Base-by-base conservation (phyloP, 2,797 vertebrate species). In the Falco peregrinus region DNA sequence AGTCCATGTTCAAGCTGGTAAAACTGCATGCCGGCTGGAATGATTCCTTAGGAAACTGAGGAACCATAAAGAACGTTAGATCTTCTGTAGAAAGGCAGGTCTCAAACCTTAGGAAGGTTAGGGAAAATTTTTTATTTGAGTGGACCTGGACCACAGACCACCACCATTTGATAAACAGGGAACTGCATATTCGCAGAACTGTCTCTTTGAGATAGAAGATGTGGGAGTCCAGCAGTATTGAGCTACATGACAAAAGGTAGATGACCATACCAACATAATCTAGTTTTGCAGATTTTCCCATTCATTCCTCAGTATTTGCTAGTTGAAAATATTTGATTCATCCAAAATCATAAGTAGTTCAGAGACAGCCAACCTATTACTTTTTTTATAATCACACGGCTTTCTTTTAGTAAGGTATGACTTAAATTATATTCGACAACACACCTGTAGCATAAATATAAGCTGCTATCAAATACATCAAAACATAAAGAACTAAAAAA, bases 381-480 rank as follows among this genome's bases (percentile, higher is more conserved):
- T 59, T 59, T 76, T 76, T 75, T 82, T 47, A 41, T 14, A 69
- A 51, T 14, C 19, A 56, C 41, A 60, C 11, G 2, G 4, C 8
- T 4, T 2, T 47, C 67, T 73, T 85, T 60, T 48, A 39, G 11
- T 29, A 51, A 76, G 56, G 7, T 37, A 9, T 64, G 29, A 57
- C 25, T 59, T 91, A 24, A 53, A 65, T 47, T 47, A 41, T 53
- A 53, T 53, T 83, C 53, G 43, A 33, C 18, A 83, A 33, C 22
- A 41, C 35, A 10, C 18, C 51, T 76, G 37, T 24, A 82, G 45
- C 37, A 60, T 21, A 31, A 83, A 61, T 65, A 50, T 16, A 75
- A 64, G 3, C 18, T 64, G 7, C 12, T 17, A 29, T 37, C 5
- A 47, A 13, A 37, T 25, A 51, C 0, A 1, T 47, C 3, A 15